Evolutionary conservation across 2,113 vertebrate genomes (phyloP).

Genomic region (Oryzias melastigma): DNA sequence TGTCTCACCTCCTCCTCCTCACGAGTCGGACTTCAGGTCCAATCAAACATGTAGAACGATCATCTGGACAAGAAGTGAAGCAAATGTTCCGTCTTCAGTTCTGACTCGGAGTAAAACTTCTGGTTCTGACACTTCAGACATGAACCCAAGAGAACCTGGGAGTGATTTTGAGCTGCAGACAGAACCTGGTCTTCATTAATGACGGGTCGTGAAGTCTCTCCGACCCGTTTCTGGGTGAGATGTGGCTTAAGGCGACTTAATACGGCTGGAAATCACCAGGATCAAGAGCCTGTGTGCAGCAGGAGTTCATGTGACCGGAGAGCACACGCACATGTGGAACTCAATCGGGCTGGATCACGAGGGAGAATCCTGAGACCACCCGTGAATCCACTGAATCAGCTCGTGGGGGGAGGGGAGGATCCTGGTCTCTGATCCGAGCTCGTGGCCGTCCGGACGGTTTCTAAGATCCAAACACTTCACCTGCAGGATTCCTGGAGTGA

Average conservation of each 20-base stretch:
- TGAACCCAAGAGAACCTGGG: background rate
- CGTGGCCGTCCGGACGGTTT: no score
- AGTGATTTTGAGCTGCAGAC: no score
- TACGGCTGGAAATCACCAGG: constrained; percentile 41
- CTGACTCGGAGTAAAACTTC: background rate
- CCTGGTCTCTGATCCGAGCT: no score
- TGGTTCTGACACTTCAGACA: background rate
- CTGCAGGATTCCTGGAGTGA: no score
- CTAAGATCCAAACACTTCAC: no score
- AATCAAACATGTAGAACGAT: background rate
- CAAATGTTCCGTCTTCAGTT: background rate
- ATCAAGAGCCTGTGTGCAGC: constrained; percentile 32
- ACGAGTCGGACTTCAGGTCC: no score
- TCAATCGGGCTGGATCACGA: constrained; percentile 51
- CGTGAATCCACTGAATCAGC: constrained; percentile 22
- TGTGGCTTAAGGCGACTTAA: constrained; percentile 57
- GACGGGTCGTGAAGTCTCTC: constrained; percentile 29
- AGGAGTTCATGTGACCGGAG: constrained; percentile 20
- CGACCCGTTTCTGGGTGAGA: constrained; percentile 21
- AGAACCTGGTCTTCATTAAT: constrained; percentile 36
- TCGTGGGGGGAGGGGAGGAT: background rate
- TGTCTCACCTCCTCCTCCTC: no score
- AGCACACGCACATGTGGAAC: constrained; percentile 49
- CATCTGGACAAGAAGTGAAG: background rate
- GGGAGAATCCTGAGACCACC: constrained; percentile 57